Percentiles rank a stretch among this genome's conserved stretches.
Evolutionary conservation across 2,797 vertebrate genomes (phyloP).

Genomic region (Semotilus atromaculatus): DNA sequence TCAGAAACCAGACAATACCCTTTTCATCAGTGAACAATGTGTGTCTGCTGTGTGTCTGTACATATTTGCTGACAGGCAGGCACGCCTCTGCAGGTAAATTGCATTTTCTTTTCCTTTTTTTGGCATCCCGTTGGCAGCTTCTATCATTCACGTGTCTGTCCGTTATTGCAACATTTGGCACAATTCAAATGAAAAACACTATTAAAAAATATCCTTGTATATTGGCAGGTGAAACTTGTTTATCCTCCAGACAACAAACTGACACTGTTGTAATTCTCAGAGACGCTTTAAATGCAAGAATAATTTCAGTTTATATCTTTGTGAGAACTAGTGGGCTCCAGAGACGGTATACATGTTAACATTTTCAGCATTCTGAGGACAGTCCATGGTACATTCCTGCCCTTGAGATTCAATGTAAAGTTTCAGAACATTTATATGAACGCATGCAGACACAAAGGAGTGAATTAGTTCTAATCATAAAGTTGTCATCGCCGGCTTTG

Average conservation of each 20-base stretch:
- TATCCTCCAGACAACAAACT: slow-evolving; percentile 11
- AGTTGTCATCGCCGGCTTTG: slow-evolving; percentile 42
- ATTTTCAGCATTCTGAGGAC: not conserved
- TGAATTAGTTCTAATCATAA: slow-evolving; percentile 47
- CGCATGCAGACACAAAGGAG: slow-evolving; percentile 40
- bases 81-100: slow-evolving; percentile 44
- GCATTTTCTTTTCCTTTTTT: not conserved
- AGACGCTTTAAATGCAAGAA: not conserved
- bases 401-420: slow-evolving; percentile 18
- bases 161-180: slow-evolving; percentile 49
- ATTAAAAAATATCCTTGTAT: slow-evolving; percentile 30
- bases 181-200: slow-evolving; percentile 24
- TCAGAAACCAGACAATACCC: slow-evolving; percentile 50
- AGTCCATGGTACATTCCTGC: not conserved
- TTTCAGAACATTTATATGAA: slow-evolving; percentile 22
- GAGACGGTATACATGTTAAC: not conserved
- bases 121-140: slow-evolving; percentile 3
- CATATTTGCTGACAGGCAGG: slow-evolving; percentile 3
- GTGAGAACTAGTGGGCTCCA: not conserved
- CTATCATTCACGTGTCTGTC: slow-evolving; percentile 33
- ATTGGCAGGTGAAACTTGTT: slow-evolving; percentile 10
- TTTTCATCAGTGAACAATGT: slow-evolving; percentile 47
- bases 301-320: slow-evolving; percentile 17
- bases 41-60: not conserved
- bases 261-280: slow-evolving; percentile 14